Base-by-base conservation (phyloP, 1,140 invertebrate genomes). In the Samia ricini region DNA sequence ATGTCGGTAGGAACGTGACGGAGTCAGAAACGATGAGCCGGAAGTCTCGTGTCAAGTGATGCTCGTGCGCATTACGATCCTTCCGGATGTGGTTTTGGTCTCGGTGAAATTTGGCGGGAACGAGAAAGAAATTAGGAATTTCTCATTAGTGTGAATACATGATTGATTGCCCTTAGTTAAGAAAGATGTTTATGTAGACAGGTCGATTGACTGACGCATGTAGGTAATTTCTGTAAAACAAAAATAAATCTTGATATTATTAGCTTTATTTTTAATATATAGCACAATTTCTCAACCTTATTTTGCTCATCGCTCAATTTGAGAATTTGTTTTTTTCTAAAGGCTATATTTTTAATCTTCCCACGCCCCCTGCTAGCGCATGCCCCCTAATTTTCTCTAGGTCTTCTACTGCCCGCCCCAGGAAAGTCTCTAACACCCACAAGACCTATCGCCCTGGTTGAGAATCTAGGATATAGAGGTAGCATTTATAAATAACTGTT, bases 41-140 rank as follows among this genome's bases (percentile, higher is more conserved):
- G 79, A 85, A 79, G 76, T 62, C 56, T 61, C 68, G 56, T 61
- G 76, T 73, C 74, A 72, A 69, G 56, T 56, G 71, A 68, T 60
- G 71, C 71, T 74, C 71, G 61, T 56, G 59, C 64, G 60, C 70
- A 56, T 56, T 56, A 49, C 23, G 23, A 65, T 26, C 52, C 64
- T 12, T 52, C 71, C 80, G 85, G 85, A 88, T 77, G 74, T 65
- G 56, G 73, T 15, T n/a, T n/a, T 60, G 68, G 49, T 55, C 64
- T 62, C 63, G 63, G 58, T 62, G 63, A 58, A 58, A 72, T 74
- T 71, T 71, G 72, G 69, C 71, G 64, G 69, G 69, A 72, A 70
- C 63, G 20, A 61, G 55, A 61, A 66, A 73, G 24, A 72, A 79
- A 81, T 74, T 76, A 75, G 77, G 81, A 76, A 69, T 65, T 70